Conservation (phyloP, 2,113 vertebrate species). For the Saccopteryx leptura region DNA sequence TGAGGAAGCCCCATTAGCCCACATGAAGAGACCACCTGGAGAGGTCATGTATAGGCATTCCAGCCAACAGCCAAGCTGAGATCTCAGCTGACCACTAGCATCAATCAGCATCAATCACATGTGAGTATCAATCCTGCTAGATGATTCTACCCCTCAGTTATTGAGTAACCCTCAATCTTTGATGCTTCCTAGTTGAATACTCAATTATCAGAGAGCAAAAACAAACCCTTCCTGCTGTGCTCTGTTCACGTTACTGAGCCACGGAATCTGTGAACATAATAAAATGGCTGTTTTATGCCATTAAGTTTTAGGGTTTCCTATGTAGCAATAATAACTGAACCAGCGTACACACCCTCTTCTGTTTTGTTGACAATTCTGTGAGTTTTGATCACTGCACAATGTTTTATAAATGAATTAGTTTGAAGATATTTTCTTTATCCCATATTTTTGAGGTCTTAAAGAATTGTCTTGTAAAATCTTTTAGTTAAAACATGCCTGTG, state of each 20-base stretch:
- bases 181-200: not conserved
- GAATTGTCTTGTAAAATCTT: not conserved
- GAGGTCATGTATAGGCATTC: not conserved
- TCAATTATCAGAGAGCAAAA: not conserved
- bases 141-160: not conserved
- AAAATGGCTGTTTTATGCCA: not conserved
- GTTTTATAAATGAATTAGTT: not conserved
- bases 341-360: not conserved
- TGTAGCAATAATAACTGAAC: not conserved
- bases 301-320: not conserved
- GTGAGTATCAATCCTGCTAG: not conserved
- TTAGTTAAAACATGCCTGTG: not conserved
- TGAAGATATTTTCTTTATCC: constrained; percentile 38
- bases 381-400: not conserved
- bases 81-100: not conserved
- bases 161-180: not conserved
- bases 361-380: not conserved
- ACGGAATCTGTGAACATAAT: not conserved
- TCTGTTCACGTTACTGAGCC: not conserved
- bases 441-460: not conserved
- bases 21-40: not conserved
- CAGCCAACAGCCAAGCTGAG: not conserved
- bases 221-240: not conserved
- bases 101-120: not conserved
- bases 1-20: not conserved